phyloP scores from a whole-genome alignment of 2,888 invertebrate species.

The Creontiades dilutus region DNA sequence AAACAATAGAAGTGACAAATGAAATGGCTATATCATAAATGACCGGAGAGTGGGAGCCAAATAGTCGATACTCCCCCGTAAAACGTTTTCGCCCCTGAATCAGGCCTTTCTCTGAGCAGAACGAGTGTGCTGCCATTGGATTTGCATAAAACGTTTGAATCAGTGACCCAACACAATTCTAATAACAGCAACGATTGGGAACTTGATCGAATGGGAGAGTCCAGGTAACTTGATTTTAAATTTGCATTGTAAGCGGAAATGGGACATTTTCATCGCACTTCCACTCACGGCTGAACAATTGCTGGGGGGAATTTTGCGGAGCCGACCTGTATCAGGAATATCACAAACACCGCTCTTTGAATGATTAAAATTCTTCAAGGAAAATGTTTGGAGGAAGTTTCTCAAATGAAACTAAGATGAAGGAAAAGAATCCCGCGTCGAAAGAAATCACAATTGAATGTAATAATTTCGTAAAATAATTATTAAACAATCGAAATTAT shows the following conservation, averaged over 20 bases:
- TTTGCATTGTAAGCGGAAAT: not conserved
- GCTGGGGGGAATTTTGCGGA: not conserved
- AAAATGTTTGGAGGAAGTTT: too few species aligned
- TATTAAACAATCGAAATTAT: too few species aligned
- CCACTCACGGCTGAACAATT: conserved; percentile 1
- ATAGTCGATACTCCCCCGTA: not conserved
- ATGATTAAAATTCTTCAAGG: too few species aligned
- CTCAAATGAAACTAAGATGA: too few species aligned
- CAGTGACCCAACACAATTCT: conserved; percentile 22
- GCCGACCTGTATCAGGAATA: too few species aligned
- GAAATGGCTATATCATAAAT: not conserved
- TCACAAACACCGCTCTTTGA: too few species aligned
- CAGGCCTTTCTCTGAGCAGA: not conserved
- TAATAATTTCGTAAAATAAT: too few species aligned
- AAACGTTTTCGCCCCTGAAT: not conserved
- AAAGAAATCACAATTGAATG: too few species aligned
- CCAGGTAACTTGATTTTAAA: conserved; percentile 15
- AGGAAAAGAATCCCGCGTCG: too few species aligned
- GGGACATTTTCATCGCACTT: not conserved
- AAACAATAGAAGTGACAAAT: not conserved
- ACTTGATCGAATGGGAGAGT: not conserved
- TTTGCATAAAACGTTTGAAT: conserved; percentile 36
- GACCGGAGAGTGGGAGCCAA: not conserved
- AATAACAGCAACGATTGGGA: conserved; percentile 6
- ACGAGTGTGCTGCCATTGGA: conserved; percentile 5